phyloP scores from a whole-genome alignment of 2,797 vertebrate species.

The Poliocrania exsul region DNA sequence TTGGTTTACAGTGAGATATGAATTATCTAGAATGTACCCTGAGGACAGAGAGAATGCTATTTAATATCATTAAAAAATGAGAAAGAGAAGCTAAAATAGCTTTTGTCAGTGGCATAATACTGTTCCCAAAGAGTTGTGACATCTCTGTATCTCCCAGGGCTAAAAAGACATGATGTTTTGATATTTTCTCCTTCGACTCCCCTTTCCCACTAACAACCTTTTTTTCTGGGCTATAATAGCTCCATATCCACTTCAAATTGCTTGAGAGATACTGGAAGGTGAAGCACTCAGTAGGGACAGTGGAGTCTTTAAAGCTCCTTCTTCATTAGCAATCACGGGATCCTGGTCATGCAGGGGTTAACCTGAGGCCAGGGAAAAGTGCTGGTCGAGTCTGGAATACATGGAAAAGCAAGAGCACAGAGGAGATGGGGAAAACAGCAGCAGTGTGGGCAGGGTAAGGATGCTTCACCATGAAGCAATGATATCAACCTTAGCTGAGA shows the following conservation, averaged over 20 bases:
- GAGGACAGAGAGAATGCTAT: not conserved
- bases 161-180: not conserved
- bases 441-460: not conserved
- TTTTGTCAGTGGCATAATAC: conserved; percentile 10
- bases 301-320: not conserved
- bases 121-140: not conserved
- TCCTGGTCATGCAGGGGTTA: not conserved
- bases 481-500: not conserved
- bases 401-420: not conserved
- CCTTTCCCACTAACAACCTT: not conserved
- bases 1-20: not conserved
- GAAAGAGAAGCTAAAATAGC: conserved; percentile 5
- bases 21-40: not conserved
- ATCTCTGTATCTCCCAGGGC: not conserved
- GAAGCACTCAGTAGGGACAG: not conserved
- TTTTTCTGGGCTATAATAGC: not conserved
- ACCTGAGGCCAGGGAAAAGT: not conserved
- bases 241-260: not conserved
- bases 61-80: conserved; percentile 32
- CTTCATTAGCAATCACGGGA: not conserved
- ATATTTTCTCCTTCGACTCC: not conserved
- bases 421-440: not conserved
- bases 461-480: not conserved
- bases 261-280: not conserved
- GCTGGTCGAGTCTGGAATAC: not conserved